Evolutionary conservation across 2,113 vertebrate species (phyloP).

Genomic region (Pandion haliaetus): DNA sequence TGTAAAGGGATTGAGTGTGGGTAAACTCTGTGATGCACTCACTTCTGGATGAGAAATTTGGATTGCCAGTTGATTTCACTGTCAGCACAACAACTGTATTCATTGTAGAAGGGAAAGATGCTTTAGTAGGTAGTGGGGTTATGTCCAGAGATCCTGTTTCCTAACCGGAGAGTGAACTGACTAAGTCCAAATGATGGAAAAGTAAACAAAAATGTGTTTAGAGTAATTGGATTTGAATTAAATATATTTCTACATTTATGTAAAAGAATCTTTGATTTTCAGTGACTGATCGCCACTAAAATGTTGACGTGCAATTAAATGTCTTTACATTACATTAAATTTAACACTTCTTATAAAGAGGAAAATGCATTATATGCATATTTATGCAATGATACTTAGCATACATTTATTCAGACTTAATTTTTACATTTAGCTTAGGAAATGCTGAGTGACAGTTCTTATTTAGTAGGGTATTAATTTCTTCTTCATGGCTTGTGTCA

Average conservation of each 20-base stretch:
- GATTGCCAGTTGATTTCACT: background rate
- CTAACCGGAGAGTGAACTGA: background rate
- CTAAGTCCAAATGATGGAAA: background rate
- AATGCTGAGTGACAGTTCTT: conserved; percentile 64
- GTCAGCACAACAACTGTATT: background rate
- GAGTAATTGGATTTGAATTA: conserved; percentile 11
- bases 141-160: background rate
- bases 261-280: conserved; percentile 15
- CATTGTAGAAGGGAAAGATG: background rate
- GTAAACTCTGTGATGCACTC: background rate
- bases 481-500: conserved; percentile 43
- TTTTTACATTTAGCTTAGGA: conserved; percentile 57
- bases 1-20: background rate
- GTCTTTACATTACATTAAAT: conserved; percentile 39
- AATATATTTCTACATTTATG: background rate
- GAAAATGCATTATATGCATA: conserved; percentile 53
- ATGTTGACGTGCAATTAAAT: conserved; percentile 25
- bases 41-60: background rate
- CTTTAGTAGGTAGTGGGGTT: background rate
- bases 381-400: conserved; percentile 55
- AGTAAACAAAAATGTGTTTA: conserved; percentile 27
- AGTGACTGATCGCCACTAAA: background rate
- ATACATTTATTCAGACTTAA: conserved; percentile 62
- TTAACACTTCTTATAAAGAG: background rate
- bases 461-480: conserved; percentile 60